Percentiles rank a stretch among this genome's conserved stretches.
These are phyloP conservation scores for Platysternon megacephalum DNA, from an alignment of 2,113 vertebrate species.

Conservation along the genomic window DNA sequence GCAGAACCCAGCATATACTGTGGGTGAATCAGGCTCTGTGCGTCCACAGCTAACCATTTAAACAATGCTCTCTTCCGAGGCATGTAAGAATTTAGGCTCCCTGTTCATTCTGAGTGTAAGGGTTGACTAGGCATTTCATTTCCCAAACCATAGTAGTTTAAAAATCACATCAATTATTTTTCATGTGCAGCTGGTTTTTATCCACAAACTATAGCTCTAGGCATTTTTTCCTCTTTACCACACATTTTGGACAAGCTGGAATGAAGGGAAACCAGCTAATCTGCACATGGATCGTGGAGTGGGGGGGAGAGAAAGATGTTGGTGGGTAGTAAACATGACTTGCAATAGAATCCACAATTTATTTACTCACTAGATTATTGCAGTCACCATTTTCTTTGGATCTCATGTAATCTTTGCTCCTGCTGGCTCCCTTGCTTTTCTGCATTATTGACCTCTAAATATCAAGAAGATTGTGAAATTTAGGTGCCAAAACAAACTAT, in stretches of 20 bases:
- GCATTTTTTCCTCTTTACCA: slow-evolving; percentile 53
- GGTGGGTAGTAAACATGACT: background rate
- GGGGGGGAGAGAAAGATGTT: background rate
- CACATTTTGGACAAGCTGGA: slow-evolving; percentile 69
- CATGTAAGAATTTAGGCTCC: slow-evolving; percentile 30
- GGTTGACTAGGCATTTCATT: slow-evolving; percentile 43
- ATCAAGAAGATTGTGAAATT: slow-evolving; percentile 46
- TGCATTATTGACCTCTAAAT: slow-evolving; percentile 41
- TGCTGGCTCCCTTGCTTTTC: background rate
- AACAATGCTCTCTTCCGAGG: background rate
- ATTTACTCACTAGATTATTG: background rate
- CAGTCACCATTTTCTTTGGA: background rate
- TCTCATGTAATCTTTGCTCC: slow-evolving; percentile 33
- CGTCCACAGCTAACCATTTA: background rate
- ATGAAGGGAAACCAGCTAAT: slow-evolving; percentile 78
- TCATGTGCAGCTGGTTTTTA: slow-evolving; percentile 65
- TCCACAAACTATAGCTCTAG: slow-evolving; percentile 61
- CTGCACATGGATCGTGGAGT: slow-evolving; percentile 55
- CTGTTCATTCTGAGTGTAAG: background rate
- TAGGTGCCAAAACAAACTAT: slow-evolving; percentile 26
- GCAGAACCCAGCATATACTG: background rate
- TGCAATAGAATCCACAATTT: background rate
- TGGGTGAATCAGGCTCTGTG: background rate
- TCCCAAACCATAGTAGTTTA: slow-evolving; percentile 31
- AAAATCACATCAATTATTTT: slow-evolving; percentile 64